These are phyloP conservation scores for Drosophila pruinosa DNA, from an alignment of 1,140 invertebrate species.

Conservation along the genomic window DNA sequence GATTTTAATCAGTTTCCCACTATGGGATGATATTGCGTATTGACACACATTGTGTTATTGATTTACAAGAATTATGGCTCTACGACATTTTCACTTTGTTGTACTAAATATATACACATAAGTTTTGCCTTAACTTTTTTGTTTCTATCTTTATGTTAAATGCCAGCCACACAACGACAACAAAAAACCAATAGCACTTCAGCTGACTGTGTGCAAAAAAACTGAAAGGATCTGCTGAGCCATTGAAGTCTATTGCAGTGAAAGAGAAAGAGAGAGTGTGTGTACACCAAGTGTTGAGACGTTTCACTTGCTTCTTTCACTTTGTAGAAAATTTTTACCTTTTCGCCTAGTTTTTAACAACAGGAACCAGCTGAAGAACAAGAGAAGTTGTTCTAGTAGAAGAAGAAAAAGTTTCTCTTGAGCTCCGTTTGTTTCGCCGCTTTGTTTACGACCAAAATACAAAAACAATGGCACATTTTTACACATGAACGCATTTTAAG, in stretches of 20 bases:
- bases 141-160: conserved; percentile 24
- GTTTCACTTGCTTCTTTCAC: conserved; percentile 47
- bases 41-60: no score
- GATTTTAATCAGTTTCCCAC: no score
- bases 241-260: conserved; percentile 23
- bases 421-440: conserved; percentile 45
- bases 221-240: conserved; percentile 33
- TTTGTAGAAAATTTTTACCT: conserved; percentile 42
- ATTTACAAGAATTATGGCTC: no score
- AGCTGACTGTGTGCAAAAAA: conserved; percentile 9
- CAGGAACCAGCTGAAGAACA: conserved; percentile 21
- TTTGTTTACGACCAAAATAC: conserved; percentile 74
- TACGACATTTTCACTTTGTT: conserved; percentile 8
- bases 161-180: neutral
- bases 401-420: conserved; percentile 20
- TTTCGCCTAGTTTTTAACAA: conserved; percentile 54
- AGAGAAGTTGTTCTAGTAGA: neutral
- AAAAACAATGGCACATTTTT: conserved; percentile 73
- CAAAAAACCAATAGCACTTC: conserved; percentile 66
- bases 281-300: conserved; percentile 35
- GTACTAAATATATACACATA: conserved; percentile 2
- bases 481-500: conserved; percentile 69
- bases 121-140: conserved; percentile 44
- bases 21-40: no score
- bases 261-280: conserved; percentile 2